Evolutionary conservation across 2,797 vertebrate genomes (phyloP), one percentile per base, ranked within the genome.

Genomic region (Cossypha caffra): DNA sequence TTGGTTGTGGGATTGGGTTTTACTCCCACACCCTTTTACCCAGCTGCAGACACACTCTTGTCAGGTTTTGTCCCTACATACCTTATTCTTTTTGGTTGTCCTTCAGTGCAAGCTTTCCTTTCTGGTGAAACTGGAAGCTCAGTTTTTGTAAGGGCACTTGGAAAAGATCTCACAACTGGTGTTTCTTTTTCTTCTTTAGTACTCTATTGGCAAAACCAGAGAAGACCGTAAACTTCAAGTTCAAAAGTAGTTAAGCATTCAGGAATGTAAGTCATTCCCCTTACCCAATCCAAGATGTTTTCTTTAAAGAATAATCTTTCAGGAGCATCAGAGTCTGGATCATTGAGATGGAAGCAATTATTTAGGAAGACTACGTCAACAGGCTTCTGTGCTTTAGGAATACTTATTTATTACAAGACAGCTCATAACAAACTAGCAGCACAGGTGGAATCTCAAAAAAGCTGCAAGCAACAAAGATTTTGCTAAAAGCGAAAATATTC

Each of bases 91-190:
- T 86, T 47, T 42, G 95, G 40, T n/a, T 71, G 74, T 24, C 84
- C 89, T 48, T 98, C 98, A 20, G 91, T 63, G 26, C 18, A 25
- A n/a, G 94, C 37, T 66, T 91, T 98, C 93, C 87, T 98, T 94
- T 97, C 98, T 69, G 95, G 95, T 81, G 93, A 97, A 55, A 95
- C 87, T 29, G 97, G 88, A 69, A 96, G 80, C 64, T 98, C 98
- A 1, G 98, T 96, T 98, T 98, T 98, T 68, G 98, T 95, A 75
- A 98, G 93, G 37, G 96, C 96, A 76, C 97, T 95, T 57, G 69
- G 37, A 59, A 89, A 95, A 85, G 62, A 26, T 72, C 63, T 57
- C 13, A 67, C 33, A 48, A 51, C 20, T 54, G 87, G 63, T 51
- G 84, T 29, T 83, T 93, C 78, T 25, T 90, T 92, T 93, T 95